Percentiles rank a stretch among this genome's conserved stretches.
Conservation (phyloP, 2,888 invertebrate species). For the Volucella bombylans region DNA sequence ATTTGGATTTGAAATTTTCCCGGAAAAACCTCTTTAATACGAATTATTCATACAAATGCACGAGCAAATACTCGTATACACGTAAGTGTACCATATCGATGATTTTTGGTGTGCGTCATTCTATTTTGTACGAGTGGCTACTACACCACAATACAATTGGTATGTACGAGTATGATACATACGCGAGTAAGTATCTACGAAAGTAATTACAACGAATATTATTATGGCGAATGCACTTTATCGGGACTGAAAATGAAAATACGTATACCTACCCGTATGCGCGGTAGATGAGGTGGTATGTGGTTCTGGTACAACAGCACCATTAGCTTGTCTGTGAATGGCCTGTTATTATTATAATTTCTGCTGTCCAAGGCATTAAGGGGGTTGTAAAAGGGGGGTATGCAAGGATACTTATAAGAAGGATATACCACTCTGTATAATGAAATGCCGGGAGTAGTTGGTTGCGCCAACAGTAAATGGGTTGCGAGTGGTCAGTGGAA, state of each 20-base stretch:
- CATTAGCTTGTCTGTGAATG: conserved; percentile 54
- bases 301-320: conserved; percentile 41
- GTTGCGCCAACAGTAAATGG: conserved; percentile 52
- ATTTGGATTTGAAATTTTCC: too few species aligned
- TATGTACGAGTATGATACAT: not conserved
- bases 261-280: too few species aligned
- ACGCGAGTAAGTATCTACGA: conserved; percentile 1
- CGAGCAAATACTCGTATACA: too few species aligned
- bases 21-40: too few species aligned
- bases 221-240: conserved; percentile 56
- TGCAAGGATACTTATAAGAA: conserved; percentile 47
- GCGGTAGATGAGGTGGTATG: too few species aligned
- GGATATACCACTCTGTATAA: conserved; percentile 59
- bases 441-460: conserved; percentile 58
- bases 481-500: conserved; percentile 61
- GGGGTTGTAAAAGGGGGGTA: conserved; percentile 7
- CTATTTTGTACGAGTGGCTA: conserved; percentile 12
- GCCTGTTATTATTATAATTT: conserved; percentile 71
- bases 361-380: conserved; percentile 20
- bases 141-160: conserved; percentile 11
- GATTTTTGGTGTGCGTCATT: conserved; percentile 22
- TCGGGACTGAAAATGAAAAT: conserved; percentile 28
- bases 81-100: too few species aligned
- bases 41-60: too few species aligned
- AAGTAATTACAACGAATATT: conserved; percentile 35